phyloP scores from a whole-genome alignment of 2,797 vertebrate genomes.

The Phrynocephalus vlangalii region DNA sequence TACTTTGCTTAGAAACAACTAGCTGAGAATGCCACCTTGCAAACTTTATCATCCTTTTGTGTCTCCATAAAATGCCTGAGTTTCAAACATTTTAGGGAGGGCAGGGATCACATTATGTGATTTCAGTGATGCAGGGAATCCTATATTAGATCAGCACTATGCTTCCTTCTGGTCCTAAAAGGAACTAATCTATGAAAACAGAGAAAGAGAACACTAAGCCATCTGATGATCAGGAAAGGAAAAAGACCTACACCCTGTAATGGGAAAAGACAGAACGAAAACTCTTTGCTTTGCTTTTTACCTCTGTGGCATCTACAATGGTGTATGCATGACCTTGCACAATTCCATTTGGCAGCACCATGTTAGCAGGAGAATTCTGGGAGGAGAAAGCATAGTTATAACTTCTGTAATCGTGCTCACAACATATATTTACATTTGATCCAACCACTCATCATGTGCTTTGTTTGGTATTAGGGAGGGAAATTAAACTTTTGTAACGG shows the following conservation, averaged over 20 bases:
- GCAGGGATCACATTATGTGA: constrained; percentile 13
- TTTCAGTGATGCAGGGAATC: not conserved
- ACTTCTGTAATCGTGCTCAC: constrained; percentile 15
- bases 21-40: not conserved
- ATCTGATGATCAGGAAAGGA: not conserved
- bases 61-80: not conserved
- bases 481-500: too few relatives aligned
- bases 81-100: not conserved
- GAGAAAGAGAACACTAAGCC: not conserved
- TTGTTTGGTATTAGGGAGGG: not conserved
- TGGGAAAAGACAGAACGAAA: constrained; percentile 3
- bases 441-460: not conserved
- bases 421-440: not conserved
- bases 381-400: constrained; percentile 47
- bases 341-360: constrained; percentile 70
- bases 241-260: not conserved
- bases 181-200: constrained; percentile 7
- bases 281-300: constrained; percentile 53
- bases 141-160: not conserved
- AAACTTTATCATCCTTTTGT: constrained; percentile 19
- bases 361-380: constrained; percentile 41
- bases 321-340: constrained; percentile 79
- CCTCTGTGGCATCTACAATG: constrained; percentile 71
- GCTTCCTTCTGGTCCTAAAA: not conserved
- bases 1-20: constrained; percentile 7